A percentile compares a stretch with the other conserved stretches of the same genome.
Conservation (phyloP, 2,888 invertebrate species). For the Willowsia nigromaculata region DNA sequence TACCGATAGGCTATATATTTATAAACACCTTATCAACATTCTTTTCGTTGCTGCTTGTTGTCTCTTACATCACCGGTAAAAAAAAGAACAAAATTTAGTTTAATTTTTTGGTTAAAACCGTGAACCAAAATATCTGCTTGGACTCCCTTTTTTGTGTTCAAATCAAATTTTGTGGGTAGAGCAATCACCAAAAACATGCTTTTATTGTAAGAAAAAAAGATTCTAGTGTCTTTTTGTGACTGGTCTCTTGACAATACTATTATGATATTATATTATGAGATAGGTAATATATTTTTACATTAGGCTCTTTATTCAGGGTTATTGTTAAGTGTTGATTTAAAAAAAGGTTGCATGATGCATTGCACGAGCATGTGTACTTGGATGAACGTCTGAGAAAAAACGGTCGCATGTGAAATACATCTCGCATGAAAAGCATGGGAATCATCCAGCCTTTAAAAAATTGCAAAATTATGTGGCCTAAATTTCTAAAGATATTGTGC, state of each 20-base stretch:
- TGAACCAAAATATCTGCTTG: background rate
- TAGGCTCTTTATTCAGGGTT: background rate
- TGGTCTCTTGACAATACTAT: conserved; percentile 53
- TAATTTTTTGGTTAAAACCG: background rate
- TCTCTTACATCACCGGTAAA: background rate
- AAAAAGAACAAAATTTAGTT: background rate
- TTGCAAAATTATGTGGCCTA: background rate
- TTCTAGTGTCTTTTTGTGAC: conserved; percentile 27
- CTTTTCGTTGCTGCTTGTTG: background rate
- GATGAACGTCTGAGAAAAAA: background rate
- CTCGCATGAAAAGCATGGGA: background rate
- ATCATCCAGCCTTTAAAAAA: background rate
- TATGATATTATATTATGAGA: too few relatives aligned
- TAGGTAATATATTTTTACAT: background rate
- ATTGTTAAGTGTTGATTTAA: background rate
- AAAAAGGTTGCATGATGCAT: background rate
- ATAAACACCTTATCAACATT: too few relatives aligned
- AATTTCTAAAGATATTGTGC: background rate
- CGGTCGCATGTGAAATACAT: background rate
- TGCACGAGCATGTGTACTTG: conserved; percentile 2
- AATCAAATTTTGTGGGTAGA: background rate
- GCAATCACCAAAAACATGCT: background rate
- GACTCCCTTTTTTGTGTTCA: background rate
- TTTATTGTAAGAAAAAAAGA: background rate
- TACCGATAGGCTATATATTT: background rate